These are phyloP conservation scores for Melinaea marsaeus DNA, from an alignment of 2,888 invertebrate genomes.

Conservation along the genomic window DNA sequence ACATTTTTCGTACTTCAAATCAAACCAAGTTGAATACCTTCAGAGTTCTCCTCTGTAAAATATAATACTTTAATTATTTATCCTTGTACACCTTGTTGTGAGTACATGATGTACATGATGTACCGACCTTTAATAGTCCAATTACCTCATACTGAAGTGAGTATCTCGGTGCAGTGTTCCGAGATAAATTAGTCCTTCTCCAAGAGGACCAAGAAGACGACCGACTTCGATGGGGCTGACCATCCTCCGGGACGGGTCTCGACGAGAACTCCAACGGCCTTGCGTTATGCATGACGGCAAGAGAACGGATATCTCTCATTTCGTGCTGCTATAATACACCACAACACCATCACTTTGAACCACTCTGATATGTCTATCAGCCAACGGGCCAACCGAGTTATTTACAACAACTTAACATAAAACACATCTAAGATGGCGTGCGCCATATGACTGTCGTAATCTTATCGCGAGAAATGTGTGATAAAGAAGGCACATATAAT, in stretches of 20 bases:
- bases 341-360: conserved; percentile 56
- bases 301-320: conserved; percentile 59
- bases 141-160: conserved; percentile 65
- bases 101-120: conserved; percentile 4
- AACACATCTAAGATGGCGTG: conserved; percentile 46
- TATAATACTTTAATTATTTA: too few species aligned
- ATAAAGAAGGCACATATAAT: conserved; percentile 66
- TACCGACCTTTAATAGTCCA: background rate
- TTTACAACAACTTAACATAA: conserved; percentile 32
- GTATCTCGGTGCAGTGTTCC: conserved; percentile 63
- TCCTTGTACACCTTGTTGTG: too few species aligned
- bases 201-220: conserved; percentile 64
- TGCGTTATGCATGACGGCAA: conserved; percentile 55
- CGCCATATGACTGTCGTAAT: conserved; percentile 68
- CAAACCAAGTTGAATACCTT: too few species aligned
- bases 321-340: conserved; percentile 39
- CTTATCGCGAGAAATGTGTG: conserved; percentile 66
- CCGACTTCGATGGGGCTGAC: conserved; percentile 51
- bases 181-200: conserved; percentile 47
- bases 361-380: background rate
- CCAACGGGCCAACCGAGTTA: conserved; percentile 11
- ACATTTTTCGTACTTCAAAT: too few species aligned
- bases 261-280: conserved; percentile 48
- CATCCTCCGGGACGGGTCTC: conserved; percentile 27
- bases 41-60: too few species aligned